A percentile compares a stretch with the other conserved stretches of the same genome.
These are phyloP conservation scores for Gastracanthus pulcherrimus DNA, from an alignment of 2,888 invertebrate species.

Conservation along the genomic window DNA sequence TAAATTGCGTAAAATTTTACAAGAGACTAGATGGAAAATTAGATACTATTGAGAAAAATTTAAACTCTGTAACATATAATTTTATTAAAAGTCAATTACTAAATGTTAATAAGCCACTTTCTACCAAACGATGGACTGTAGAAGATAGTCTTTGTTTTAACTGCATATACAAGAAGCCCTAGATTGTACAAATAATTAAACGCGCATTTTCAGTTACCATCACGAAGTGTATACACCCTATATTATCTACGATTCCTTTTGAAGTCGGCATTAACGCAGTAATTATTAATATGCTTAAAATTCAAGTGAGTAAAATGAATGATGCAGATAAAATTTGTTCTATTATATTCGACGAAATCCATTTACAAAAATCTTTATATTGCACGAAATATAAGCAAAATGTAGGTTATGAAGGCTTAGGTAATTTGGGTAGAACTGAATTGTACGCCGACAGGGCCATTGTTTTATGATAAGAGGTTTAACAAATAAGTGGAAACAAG, in stretches of 20 bases:
- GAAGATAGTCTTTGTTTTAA: neutral
- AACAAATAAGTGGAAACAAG: no score
- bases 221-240: neutral
- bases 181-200: neutral
- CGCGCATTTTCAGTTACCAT: neutral
- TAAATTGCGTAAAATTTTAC: no score
- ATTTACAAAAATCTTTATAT: neutral
- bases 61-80: neutral
- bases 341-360: neutral
- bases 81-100: neutral
- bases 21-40: no score
- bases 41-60: no score
- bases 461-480: no score
- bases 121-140: neutral
- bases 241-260: no score
- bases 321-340: neutral
- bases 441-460: no score
- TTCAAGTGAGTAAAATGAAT: neutral
- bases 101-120: neutral
- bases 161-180: neutral
- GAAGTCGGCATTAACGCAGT: no score
- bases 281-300: neutral
- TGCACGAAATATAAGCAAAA: slow-evolving; percentile 55
- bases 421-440: no score
- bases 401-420: slow-evolving; percentile 30